Conservation (phyloP, 2,888 invertebrate species). For the Mesopsocus fuscifrons region DNA sequence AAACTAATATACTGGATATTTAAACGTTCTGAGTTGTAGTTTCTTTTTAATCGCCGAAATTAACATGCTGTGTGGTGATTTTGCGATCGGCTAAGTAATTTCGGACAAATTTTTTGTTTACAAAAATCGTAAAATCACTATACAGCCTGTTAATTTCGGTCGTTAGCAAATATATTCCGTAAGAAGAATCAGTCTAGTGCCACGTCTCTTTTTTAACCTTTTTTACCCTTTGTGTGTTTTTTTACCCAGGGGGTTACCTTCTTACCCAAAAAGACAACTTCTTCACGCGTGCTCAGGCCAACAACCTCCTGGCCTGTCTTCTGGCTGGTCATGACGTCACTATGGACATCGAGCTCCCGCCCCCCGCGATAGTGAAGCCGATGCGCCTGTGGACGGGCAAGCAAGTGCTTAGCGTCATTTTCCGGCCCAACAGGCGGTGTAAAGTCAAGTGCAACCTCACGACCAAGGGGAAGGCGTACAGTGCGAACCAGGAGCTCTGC, state of each 20-base stretch:
- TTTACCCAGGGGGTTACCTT: constrained; percentile 75
- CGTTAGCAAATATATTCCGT: no score
- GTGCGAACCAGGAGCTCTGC: constrained; percentile 66
- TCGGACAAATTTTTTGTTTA: no score
- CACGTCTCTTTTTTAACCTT: no score
- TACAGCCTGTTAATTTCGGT: no score
- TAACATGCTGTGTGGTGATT: no score
- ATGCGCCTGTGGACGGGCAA: constrained; percentile 89
- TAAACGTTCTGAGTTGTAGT: no score
- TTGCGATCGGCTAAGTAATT: no score
- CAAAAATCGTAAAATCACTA: no score
- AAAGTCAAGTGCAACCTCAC: constrained; percentile 71
- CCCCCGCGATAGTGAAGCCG: constrained; percentile 83
- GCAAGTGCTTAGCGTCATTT: constrained; percentile 73
- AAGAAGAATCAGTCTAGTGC: no score
- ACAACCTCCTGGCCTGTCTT: constrained; percentile 63
- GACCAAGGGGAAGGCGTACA: constrained; percentile 83
- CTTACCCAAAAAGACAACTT: constrained; percentile 89
- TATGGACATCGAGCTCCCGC: constrained; percentile 65
- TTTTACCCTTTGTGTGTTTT: no score
- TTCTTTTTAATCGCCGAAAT: no score
- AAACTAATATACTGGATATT: no score
- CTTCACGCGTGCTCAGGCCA: constrained; percentile 57
- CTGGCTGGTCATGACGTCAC: constrained; percentile 53
- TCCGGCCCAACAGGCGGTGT: constrained; percentile 65